Evolutionary conservation across 2,888 invertebrate genomes (phyloP), one percentile per base, ranked within the genome.

Genomic region (Hypomecis punctinalis): DNA sequence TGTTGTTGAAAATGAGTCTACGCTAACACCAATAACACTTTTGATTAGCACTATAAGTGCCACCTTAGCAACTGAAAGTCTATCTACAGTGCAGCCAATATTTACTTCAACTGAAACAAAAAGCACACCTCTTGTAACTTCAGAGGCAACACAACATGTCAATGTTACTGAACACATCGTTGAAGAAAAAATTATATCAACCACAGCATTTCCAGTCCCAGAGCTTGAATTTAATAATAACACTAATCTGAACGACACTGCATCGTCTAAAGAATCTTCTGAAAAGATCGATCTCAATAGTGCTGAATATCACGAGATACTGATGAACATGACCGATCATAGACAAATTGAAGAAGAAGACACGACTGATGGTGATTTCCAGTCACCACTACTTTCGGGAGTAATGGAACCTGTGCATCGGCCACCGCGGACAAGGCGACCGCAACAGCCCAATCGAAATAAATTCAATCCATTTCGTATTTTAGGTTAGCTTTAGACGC

Each of bases 381-480:
- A 91, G 66, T 93, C 93, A 4, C 91, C 92, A 1, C 75, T 93
- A n/a, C 80, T 92, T 4, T 93, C 93, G 13, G 93, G 83, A 61
- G 91, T 88, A 6, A 90, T 84, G 70, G 92, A 92, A 70, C 91
- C 93, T 4, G 63, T 89, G 13, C 91, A 86, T 47, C 81, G 88
- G 74, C 93, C 93, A 9, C 86, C 80, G 54, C 78, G 93, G 55
- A 88, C 89, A 40, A 83, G 91, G 65, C 88, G 91, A 77, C 90
- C 90, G 23, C 88, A 87, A 63, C 82, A 81, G 63, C 84, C 81
- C 40, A 89, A 83, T 76, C 81, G 86, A 76, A 91, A 85, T 75
- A 91, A 91, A 82, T 93, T 92, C 67, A 93, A 91, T 69, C 93
- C 92, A 64, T 91, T 93, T 75, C 91, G 92, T 72, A 91, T 93